Conservation (phyloP, 2,113 vertebrate genomes). For the Ivindomyrus marchei region DNA sequence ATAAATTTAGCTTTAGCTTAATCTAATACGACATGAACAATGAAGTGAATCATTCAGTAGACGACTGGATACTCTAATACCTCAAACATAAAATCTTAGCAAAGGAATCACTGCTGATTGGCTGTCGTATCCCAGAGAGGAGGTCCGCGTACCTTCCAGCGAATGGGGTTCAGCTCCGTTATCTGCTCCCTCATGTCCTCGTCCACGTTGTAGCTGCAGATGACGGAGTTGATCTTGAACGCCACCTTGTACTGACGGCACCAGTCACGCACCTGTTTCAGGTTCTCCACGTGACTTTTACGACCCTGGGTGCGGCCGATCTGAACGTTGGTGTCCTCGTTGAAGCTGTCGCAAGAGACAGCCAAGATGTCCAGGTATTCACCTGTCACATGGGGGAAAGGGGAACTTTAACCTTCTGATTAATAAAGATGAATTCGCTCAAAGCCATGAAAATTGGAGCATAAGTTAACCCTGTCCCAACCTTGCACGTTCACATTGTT, state of each 20-base stretch:
- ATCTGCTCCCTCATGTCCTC: slow-evolving; percentile 82
- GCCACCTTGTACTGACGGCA: slow-evolving; percentile 78
- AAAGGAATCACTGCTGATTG: not conserved
- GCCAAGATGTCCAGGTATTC: slow-evolving; percentile 84
- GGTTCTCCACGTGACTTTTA: slow-evolving; percentile 78
- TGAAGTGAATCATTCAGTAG: not conserved
- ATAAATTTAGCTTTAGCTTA: not conserved
- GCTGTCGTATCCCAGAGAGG: not conserved
- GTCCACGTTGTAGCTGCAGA: slow-evolving; percentile 81
- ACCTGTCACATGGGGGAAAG: slow-evolving; percentile 52
- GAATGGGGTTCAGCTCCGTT: slow-evolving; percentile 68
- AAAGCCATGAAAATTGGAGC: not conserved
- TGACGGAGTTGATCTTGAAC: slow-evolving; percentile 92
- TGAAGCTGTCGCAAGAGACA: slow-evolving; percentile 89
- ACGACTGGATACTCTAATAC: not conserved
- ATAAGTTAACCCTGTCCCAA: not conserved
- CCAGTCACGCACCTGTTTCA: slow-evolving; percentile 73
- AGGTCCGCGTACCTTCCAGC: slow-evolving; percentile 79
- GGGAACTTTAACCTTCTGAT: not conserved
- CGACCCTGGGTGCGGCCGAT: slow-evolving; percentile 81
- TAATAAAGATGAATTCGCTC: not conserved
- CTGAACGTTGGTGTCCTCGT: slow-evolving; percentile 75
- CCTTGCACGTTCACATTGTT: not conserved
- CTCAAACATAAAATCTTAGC: not conserved
- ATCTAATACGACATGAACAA: not conserved